Percentiles rank a stretch among this genome's conserved stretches.
These are phyloP conservation scores for Drosophila pseudoobscura DNA, from an alignment of 1,140 invertebrate genomes.

Conservation along the genomic window DNA sequence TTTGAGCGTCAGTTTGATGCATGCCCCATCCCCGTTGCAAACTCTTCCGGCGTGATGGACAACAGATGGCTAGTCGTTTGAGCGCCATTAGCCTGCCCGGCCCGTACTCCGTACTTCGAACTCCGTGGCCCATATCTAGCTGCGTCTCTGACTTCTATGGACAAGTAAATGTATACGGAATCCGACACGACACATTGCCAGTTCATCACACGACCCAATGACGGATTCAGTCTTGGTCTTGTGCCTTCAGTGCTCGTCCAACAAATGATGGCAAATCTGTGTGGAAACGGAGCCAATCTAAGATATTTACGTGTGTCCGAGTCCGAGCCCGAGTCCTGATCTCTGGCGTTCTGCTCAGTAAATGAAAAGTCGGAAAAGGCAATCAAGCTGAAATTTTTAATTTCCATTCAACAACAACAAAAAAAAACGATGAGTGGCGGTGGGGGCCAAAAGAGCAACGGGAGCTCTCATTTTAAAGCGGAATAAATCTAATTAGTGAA, in stretches of 20 bases:
- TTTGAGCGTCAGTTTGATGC: slow-evolving; percentile 76
- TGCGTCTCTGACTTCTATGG: slow-evolving; percentile 14
- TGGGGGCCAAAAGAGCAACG: background rate
- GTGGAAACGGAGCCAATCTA: slow-evolving; percentile 62
- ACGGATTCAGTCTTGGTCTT: slow-evolving; percentile 68
- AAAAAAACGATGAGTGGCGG: background rate
- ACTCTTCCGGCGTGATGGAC: slow-evolving; percentile 54
- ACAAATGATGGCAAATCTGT: slow-evolving; percentile 74
- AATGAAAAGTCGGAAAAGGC: slow-evolving; percentile 2
- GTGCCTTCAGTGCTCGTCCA: slow-evolving; percentile 13
- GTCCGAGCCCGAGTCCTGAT: slow-evolving; percentile 1
- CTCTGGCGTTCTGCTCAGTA: background rate
- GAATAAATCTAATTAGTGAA: slow-evolving; percentile 81
- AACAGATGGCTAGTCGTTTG: slow-evolving; percentile 78
- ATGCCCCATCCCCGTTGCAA: slow-evolving; percentile 49
- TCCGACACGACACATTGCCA: slow-evolving; percentile 79
- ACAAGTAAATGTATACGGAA: slow-evolving; percentile 27
- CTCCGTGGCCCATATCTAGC: slow-evolving; percentile 2
- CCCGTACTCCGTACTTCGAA: slow-evolving; percentile 4
- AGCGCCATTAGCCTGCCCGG: slow-evolving; percentile 64
- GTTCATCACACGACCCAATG: slow-evolving; percentile 73
- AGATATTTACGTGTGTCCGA: slow-evolving; percentile 38
- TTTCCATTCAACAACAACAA: slow-evolving; percentile 55
- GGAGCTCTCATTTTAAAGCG: slow-evolving; percentile 68
- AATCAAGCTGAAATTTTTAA: slow-evolving; percentile 79